A percentile compares a stretch with the other conserved stretches of the same genome.
These are phyloP conservation scores for Apamea crenata DNA, from an alignment of 2,888 invertebrate species.

Conservation along the genomic window DNA sequence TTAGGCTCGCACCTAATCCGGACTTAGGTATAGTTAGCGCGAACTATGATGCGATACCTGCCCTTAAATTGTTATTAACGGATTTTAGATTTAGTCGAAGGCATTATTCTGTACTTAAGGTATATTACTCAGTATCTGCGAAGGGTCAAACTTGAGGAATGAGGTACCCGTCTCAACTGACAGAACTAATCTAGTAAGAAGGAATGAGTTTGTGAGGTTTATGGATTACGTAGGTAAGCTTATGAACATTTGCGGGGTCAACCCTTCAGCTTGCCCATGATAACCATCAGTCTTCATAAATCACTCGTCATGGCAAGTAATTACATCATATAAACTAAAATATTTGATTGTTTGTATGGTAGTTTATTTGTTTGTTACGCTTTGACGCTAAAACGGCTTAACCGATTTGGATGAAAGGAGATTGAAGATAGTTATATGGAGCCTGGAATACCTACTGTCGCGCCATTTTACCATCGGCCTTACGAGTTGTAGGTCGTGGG, in stretches of 20 bases:
- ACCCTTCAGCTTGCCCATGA: slow-evolving; percentile 1
- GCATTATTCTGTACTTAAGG: slow-evolving; percentile 11
- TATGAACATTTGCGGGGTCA: background rate
- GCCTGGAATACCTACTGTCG: background rate
- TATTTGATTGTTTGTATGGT: background rate
- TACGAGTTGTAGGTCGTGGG: no score
- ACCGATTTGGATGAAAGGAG: background rate
- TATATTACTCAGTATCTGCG: background rate
- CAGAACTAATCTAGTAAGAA: slow-evolving; percentile 38
- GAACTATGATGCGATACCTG: slow-evolving; percentile 45
- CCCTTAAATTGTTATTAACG: slow-evolving; percentile 53
- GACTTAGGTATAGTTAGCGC: slow-evolving; percentile 72
- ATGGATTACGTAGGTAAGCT: slow-evolving; percentile 9
- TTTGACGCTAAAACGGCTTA: background rate
- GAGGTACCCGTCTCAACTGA: slow-evolving; percentile 27
- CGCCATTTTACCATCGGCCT: background rate
- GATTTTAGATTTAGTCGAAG: slow-evolving; percentile 37
- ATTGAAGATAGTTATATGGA: background rate
- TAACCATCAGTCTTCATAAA: slow-evolving; percentile 9
- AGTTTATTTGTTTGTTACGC: background rate
- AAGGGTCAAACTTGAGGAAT: slow-evolving; percentile 39
- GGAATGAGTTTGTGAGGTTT: slow-evolving; percentile 22
- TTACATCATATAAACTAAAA: background rate
- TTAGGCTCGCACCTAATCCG: slow-evolving; percentile 70
- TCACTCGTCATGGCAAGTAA: background rate